Conservation (phyloP, 2,888 invertebrate genomes). For the Eurytoma adleriae region DNA sequence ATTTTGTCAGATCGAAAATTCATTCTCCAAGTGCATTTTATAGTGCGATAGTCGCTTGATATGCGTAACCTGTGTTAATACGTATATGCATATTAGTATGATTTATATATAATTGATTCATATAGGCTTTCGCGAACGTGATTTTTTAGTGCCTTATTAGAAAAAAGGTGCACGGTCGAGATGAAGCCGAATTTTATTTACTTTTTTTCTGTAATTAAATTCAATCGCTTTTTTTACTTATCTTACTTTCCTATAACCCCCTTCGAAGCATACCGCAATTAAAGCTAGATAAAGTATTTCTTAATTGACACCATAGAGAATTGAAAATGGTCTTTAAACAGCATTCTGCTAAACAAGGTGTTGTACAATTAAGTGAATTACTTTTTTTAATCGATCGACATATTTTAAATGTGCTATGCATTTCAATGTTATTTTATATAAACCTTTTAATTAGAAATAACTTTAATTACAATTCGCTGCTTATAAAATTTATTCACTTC, state of each 20-base stretch:
- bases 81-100: slow-evolving; percentile 50
- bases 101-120: slow-evolving; percentile 47
- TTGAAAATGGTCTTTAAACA: slow-evolving; percentile 51
- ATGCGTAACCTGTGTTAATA: slow-evolving; percentile 57
- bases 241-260: slow-evolving; percentile 27
- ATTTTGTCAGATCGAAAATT: slow-evolving; percentile 58
- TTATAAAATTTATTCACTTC: no score
- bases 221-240: slow-evolving; percentile 58
- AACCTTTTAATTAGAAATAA: no score
- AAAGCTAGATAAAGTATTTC: slow-evolving; percentile 52
- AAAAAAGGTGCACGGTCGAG: slow-evolving; percentile 48
- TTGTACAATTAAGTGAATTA: no score
- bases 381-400: no score
- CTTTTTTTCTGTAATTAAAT: slow-evolving; percentile 64
- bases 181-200: slow-evolving; percentile 24
- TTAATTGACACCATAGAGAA: slow-evolving; percentile 58
- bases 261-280: slow-evolving; percentile 46
- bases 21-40: slow-evolving; percentile 56
- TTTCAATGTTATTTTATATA: no score
- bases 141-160: slow-evolving; percentile 50
- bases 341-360: background rate
- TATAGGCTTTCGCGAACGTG: slow-evolving; percentile 55
- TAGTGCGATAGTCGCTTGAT: slow-evolving; percentile 55
- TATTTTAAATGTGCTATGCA: no score
- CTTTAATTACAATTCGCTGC: no score